These are phyloP conservation scores for Chloroceryle amazona DNA, from an alignment of 2,797 vertebrate genomes.

Conservation along the genomic window DNA sequence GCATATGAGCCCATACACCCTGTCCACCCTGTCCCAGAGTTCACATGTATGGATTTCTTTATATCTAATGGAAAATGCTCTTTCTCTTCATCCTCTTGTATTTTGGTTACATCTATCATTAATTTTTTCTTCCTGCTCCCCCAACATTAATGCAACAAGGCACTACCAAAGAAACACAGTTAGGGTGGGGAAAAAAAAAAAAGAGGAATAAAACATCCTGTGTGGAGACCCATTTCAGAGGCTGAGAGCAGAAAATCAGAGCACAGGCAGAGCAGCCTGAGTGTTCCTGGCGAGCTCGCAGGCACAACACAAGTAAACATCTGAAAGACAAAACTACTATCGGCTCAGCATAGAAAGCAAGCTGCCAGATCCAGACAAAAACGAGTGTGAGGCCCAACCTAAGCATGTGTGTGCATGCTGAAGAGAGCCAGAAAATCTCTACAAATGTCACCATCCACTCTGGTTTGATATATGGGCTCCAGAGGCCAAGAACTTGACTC, in stretches of 20 bases:
- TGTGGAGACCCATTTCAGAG: not conserved
- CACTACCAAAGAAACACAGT: not conserved
- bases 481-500: conserved; percentile 44
- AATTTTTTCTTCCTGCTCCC: not conserved
- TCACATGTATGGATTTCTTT: not conserved
- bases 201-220: not conserved
- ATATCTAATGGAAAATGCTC: not conserved
- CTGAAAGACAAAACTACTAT: conserved; percentile 69
- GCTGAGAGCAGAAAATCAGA: not conserved
- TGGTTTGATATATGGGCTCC: not conserved
- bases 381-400: not conserved
- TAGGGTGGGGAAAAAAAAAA: not conserved
- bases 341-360: not conserved
- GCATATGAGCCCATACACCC: not conserved
- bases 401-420: conserved; percentile 28
- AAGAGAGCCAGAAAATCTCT: conserved; percentile 56
- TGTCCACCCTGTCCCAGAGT: not conserved
- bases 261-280: conserved; percentile 11
- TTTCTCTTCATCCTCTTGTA: not conserved
- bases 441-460: conserved; percentile 51
- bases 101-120: not conserved
- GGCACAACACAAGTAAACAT: conserved; percentile 59
- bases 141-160: not conserved
- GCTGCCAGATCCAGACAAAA: conserved; percentile 24
- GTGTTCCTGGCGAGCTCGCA: conserved; percentile 43